Evolutionary conservation across 2,797 vertebrate genomes (phyloP).

Genomic region (Sebastes cheni): DNA sequence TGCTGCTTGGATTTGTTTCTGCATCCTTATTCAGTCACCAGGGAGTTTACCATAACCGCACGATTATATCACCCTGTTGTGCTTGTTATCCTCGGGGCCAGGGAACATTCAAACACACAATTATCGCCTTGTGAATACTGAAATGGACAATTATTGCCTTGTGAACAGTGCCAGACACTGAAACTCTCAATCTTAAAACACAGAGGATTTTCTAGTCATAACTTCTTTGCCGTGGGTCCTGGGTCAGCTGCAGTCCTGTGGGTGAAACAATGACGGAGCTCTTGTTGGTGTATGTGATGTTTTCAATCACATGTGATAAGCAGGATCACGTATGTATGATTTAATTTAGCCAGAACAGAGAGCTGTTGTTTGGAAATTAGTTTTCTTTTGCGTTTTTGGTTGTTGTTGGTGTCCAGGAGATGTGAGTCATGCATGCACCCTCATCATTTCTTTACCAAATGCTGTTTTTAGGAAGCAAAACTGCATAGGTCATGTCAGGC

Average conservation of each 20-base stretch:
- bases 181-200: slow-evolving; percentile 8
- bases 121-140: slow-evolving; percentile 46
- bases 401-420: background rate
- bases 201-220: slow-evolving; percentile 27
- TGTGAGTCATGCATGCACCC: background rate
- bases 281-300: background rate
- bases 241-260: slow-evolving; percentile 37
- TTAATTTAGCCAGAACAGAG: background rate
- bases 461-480: slow-evolving; percentile 1
- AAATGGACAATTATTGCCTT: slow-evolving; percentile 47
- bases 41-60: slow-evolving; percentile 48
- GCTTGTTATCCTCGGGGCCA: slow-evolving; percentile 38
- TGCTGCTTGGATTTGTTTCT: slow-evolving; percentile 16
- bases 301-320: slow-evolving; percentile 30
- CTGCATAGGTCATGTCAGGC: background rate
- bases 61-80: slow-evolving; percentile 47
- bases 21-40: slow-evolving; percentile 16
- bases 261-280: background rate
- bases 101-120: slow-evolving; percentile 50
- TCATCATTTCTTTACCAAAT: background rate
- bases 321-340: background rate
- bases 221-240: slow-evolving; percentile 24
- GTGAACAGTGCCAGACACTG: slow-evolving; percentile 18
- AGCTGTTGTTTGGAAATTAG: slow-evolving; percentile 14
- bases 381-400: background rate